Base-by-base conservation (phyloP, 2,888 invertebrate species). In the Invenusta paracnida region DNA sequence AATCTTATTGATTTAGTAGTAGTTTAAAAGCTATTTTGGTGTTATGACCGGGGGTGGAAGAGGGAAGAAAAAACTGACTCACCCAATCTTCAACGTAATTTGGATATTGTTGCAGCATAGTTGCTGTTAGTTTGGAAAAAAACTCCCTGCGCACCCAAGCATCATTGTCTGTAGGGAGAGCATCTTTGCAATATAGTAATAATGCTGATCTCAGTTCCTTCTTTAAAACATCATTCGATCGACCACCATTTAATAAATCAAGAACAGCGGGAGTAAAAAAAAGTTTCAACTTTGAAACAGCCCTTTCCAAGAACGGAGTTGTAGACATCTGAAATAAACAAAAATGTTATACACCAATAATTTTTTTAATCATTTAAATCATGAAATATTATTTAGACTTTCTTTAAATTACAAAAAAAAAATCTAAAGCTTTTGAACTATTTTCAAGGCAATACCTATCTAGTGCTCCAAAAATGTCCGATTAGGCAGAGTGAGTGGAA, bases 191-290 rank as follows among this genome's bases (percentile, higher is more conserved):
- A 73, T 73, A 73, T 2, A 13, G 5, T 2, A 73, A 5, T 5
- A 73, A 5, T 2, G 23, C 27, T n/a, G 2, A 5, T 23, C 23
- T 73, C 73, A 73, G 27, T 23, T 73, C 73, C 25, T 73, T 73
- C 73, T 73, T 73, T 13, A 73, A 13, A 73, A 73, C 27, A 73
- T 73, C 73, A 23, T 73, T 73, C n/a, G n/a, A n/a, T n/a, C n/a
- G n/a, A n/a, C n/a, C n/a, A n/a, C n/a, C n/a, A n/a, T n/a, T n/a
- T n/a, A n/a, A n/a, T n/a, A n/a, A n/a, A n/a, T n/a, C n/a, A 2
- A 23, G 2, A 23, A 73, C 27, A 25, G 73, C 17, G 5, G 73
- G 73, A 5, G 73, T 13, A 25, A 73, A 73, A n/a, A 73, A 23
- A 73, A 2, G 17, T n/a, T n/a, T 73, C 25, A 73, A 73, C 5